phyloP scores from a whole-genome alignment of 2,113 vertebrate genomes.

The Leiothrix lutea region DNA sequence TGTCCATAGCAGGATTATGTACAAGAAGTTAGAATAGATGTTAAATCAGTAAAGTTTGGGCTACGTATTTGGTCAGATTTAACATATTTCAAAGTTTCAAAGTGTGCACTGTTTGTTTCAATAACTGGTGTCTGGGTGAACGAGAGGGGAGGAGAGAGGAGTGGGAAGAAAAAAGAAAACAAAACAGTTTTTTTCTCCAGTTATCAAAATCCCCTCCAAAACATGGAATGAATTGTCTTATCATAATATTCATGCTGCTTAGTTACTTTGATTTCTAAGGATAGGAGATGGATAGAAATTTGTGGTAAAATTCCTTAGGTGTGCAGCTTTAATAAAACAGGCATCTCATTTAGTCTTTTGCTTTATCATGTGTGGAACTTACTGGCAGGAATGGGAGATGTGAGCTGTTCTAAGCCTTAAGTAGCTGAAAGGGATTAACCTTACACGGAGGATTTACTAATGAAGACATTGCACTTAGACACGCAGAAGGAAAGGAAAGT shows the following conservation, averaged over 20 bases:
- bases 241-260: not conserved
- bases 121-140: not conserved
- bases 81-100: not conserved
- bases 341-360: not conserved
- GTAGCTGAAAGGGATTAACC: constrained; percentile 63
- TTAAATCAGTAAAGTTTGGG: not conserved
- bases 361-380: not conserved
- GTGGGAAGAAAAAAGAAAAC: not conserved
- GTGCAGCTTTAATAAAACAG: not conserved
- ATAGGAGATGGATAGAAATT: not conserved
- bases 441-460: constrained; percentile 57
- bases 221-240: not conserved
- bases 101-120: not conserved
- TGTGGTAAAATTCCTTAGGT: not conserved
- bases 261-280: not conserved
- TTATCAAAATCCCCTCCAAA: not conserved
- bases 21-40: not conserved
- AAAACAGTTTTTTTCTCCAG: not conserved
- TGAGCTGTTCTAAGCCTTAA: constrained; percentile 54
- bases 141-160: not conserved
- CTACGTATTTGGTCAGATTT: not conserved
- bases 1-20: not conserved
- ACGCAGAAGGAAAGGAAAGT: not conserved
- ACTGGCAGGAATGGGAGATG: not conserved
- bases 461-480: constrained; percentile 23